Conservation (phyloP, 2,113 vertebrate species). For the Rhegmatorhina hoffmannsi region DNA sequence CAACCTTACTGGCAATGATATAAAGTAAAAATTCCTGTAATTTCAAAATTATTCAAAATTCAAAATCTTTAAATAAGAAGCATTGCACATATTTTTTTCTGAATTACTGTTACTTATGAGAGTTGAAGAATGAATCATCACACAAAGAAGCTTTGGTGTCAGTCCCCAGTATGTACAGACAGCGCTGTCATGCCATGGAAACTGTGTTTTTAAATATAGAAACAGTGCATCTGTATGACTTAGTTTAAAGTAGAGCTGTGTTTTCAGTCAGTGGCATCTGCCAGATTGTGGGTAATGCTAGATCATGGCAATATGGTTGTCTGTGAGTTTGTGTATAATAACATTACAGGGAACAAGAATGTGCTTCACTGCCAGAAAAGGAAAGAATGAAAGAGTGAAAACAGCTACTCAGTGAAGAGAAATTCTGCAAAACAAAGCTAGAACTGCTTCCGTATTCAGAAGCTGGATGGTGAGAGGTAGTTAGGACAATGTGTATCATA, state of each 20-base stretch:
- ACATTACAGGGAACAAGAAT: not conserved
- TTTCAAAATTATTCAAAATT: not conserved
- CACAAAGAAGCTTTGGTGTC: slow-evolving; percentile 26
- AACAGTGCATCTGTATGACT: slow-evolving; percentile 27
- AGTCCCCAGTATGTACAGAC: not conserved
- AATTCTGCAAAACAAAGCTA: not conserved
- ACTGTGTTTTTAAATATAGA: slow-evolving; percentile 50
- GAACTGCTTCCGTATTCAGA: not conserved
- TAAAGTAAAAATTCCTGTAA: not conserved
- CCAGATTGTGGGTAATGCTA: slow-evolving; percentile 49
- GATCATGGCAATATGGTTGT: slow-evolving; percentile 18
- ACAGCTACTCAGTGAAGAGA: not conserved
- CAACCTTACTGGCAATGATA: not conserved
- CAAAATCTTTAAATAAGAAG: not conserved
- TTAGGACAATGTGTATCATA: accelerated
- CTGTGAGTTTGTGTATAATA: slow-evolving; percentile 36
- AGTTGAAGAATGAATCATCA: not conserved
- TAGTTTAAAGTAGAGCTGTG: slow-evolving; percentile 31
- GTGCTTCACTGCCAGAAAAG: not conserved
- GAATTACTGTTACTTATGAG: not conserved
- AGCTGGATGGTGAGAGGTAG: not conserved
- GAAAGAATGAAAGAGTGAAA: not conserved
- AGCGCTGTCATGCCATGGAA: slow-evolving; percentile 38
- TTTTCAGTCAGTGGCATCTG: slow-evolving; percentile 11
- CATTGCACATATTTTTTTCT: not conserved